Evolutionary conservation across 2,888 invertebrate species (phyloP).

Genomic region (Eilema caniola): DNA sequence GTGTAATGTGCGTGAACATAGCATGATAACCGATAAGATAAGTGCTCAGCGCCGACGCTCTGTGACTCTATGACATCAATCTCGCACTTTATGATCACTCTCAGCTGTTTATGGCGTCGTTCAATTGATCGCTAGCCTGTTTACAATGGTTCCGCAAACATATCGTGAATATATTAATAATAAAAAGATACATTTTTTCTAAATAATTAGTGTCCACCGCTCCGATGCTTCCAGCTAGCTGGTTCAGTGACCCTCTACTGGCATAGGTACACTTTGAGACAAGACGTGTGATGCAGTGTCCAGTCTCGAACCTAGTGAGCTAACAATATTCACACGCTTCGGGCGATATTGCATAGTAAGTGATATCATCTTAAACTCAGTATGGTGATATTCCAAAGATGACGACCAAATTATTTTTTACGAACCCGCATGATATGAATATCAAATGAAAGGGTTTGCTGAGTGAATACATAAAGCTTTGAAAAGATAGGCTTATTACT

Average conservation of each 20-base stretch:
- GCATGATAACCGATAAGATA: background rate
- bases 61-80: background rate
- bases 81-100: background rate
- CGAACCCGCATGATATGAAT: background rate
- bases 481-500: background rate
- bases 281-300: background rate
- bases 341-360: background rate
- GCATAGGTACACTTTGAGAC: too few species aligned
- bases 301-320: background rate
- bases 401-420: background rate
- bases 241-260: background rate
- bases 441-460: constrained; percentile 1
- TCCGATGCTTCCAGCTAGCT: background rate
- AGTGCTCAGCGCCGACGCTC: background rate
- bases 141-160: background rate
- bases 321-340: background rate
- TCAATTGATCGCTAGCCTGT: background rate
- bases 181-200: background rate
- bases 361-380: background rate
- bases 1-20: background rate
- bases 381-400: background rate
- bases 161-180: background rate
- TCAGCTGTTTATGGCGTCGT: background rate
- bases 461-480: background rate
- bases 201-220: too few species aligned